Conservation (phyloP, 2,797 vertebrate genomes). For the Danio tinwini region DNA sequence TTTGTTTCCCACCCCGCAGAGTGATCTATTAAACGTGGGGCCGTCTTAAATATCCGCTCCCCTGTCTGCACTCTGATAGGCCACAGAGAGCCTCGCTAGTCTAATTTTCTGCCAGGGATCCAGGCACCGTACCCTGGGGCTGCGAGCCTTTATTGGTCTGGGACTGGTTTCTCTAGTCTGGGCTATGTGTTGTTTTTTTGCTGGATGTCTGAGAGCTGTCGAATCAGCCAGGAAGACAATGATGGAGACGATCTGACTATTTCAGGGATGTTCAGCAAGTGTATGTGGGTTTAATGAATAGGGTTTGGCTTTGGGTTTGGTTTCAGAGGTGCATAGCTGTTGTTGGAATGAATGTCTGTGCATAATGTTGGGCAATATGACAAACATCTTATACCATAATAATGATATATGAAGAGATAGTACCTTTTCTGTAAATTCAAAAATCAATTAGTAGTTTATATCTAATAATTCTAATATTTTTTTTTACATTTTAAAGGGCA, state of each 20-base stretch:
- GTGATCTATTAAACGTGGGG: conserved; percentile 73
- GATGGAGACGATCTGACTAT: conserved; percentile 29
- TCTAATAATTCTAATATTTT: too few species aligned
- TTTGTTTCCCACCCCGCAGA: conserved; percentile 65
- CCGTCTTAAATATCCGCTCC: conserved; percentile 70
- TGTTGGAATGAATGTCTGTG: neutral
- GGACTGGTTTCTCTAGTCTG: conserved; percentile 57
- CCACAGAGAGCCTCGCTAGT: conserved; percentile 57
- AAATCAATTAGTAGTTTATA: too few species aligned
- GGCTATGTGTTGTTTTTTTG: conserved; percentile 45
- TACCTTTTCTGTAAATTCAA: too few species aligned
- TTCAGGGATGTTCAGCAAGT: neutral
- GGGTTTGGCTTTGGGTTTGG: conserved; percentile 4
- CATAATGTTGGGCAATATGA: too few species aligned
- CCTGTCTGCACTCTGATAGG: conserved; percentile 66
- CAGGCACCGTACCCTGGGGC: conserved; percentile 62
- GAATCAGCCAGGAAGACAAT: conserved; percentile 17
- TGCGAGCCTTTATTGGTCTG: conserved; percentile 61
- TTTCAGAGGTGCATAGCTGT: neutral
- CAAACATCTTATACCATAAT: too few species aligned
- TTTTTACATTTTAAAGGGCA: too few species aligned
- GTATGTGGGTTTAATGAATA: conserved; percentile 28
- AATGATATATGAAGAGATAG: too few species aligned
- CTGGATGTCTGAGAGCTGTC: conserved; percentile 39
- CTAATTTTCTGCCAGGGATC: conserved; percentile 60